These are phyloP conservation scores for Carterocephalus palaemon DNA, from an alignment of 2,888 invertebrate species.

Conservation along the genomic window DNA sequence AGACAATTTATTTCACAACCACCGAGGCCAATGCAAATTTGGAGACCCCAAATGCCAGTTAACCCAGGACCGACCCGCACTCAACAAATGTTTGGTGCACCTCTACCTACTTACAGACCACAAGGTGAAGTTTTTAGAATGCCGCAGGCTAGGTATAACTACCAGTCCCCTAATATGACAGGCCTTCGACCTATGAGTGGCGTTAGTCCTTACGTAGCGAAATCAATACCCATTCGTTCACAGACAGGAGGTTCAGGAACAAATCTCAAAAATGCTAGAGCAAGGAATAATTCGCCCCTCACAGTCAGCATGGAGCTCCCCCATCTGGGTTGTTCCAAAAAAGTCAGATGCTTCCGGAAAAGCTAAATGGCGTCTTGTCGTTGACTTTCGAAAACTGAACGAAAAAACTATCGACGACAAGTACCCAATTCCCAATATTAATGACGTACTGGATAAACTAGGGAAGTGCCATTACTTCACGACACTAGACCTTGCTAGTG, in stretches of 20 bases:
- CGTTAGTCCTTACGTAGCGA: slow-evolving; percentile 25
- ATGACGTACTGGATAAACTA: too few species aligned
- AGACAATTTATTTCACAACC: too few species aligned
- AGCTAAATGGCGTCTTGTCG: slow-evolving; percentile 16
- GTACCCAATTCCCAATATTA: too few species aligned
- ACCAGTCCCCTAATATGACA: not conserved
- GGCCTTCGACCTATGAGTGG: slow-evolving; percentile 19
- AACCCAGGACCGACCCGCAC: slow-evolving; percentile 24
- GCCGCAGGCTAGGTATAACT: slow-evolving; percentile 1
- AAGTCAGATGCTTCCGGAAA: slow-evolving; percentile 14
- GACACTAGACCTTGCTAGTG: too few species aligned
- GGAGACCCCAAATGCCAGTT: slow-evolving; percentile 17
- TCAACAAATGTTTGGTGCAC: slow-evolving; percentile 29
- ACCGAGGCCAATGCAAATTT: slow-evolving; percentile 16
- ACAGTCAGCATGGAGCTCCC: slow-evolving; percentile 15
- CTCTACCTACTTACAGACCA: slow-evolving; percentile 26
- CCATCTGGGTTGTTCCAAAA: too few species aligned
- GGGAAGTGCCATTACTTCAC: too few species aligned
- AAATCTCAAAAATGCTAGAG: slow-evolving; percentile 28
- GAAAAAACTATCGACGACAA: slow-evolving; percentile 12
- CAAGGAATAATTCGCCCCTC: slow-evolving; percentile 23
- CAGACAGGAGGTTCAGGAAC: slow-evolving; percentile 23
- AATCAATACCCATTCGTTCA: too few species aligned
- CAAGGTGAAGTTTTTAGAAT: slow-evolving; percentile 24
- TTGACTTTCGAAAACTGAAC: slow-evolving; percentile 8